A percentile compares a stretch with the other conserved stretches of the same genome.
These are phyloP conservation scores for Nothocercus julius DNA, from an alignment of 2,113 vertebrate genomes.

Conservation along the genomic window DNA sequence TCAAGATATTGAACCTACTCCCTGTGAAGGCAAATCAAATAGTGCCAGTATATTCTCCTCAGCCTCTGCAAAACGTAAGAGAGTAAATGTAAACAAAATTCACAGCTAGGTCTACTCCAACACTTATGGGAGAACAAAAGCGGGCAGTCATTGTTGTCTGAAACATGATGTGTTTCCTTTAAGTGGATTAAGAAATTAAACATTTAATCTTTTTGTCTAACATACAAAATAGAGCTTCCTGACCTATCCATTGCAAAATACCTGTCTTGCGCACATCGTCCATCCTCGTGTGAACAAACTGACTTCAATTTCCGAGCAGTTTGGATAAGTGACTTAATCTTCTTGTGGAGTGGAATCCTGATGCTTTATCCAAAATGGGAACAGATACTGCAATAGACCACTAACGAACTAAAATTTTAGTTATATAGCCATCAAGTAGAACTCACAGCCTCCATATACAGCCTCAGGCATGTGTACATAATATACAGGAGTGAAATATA, in stretches of 20 bases:
- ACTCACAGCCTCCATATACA: neutral
- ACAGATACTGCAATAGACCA: neutral
- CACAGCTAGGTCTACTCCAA: neutral
- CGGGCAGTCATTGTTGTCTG: neutral
- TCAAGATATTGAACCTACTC: neutral
- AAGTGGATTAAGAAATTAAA: conserved; percentile 8
- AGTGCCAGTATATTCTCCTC: neutral
- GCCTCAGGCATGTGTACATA: too few relatives aligned
- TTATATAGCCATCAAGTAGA: neutral
- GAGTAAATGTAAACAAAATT: neutral
- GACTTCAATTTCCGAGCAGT: neutral
- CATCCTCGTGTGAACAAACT: neutral
- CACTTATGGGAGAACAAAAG: neutral
- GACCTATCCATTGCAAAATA: conserved; percentile 10
- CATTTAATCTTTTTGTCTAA: neutral
- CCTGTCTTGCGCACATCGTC: conserved; percentile 21
- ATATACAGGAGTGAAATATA: neutral
- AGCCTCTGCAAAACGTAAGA: neutral
- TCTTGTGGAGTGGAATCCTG: neutral
- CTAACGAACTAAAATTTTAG: neutral
- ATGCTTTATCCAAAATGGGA: neutral
- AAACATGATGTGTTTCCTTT: neutral
- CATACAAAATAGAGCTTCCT: conserved; percentile 17
- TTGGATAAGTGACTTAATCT: neutral
- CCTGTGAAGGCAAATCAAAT: neutral